Evolutionary conservation across 2,888 invertebrate genomes (phyloP), one percentile per base, ranked within the genome.

Genomic region (Bombylius major): DNA sequence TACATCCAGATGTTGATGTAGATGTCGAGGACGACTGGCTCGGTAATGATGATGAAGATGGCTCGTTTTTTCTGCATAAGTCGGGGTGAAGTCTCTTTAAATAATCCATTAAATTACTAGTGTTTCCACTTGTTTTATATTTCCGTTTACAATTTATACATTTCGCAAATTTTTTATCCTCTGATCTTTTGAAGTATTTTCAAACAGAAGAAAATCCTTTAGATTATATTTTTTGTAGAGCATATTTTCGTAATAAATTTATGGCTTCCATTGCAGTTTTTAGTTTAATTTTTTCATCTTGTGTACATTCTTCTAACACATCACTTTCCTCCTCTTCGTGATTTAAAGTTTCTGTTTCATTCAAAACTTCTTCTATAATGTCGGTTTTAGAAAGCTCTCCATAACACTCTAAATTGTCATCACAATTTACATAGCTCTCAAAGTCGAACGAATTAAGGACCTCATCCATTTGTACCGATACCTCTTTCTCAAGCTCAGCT

Each of bases 171-270:
- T n/a, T n/a, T n/a, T n/a, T n/a, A n/a, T n/a, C n/a, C n/a, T n/a
- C n/a, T 42, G 51, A 51, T 45, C 42, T 51, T 51, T 51, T 51
- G 45, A 51, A 51, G 42, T 51, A 51, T n/a, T 51, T 51, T 39
- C 51, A 51, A 5, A 51, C 51, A 23, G 31, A 31, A 23, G 51
- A 51, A 32, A 51, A 23, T 42, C 45, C 39, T n/a, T 23, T 51
- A 39, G 34, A 39, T 32, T 12, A 36, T 51, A 39, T 5, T 51
- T 31, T 42, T 51, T 51, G n/a, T n/a, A n/a, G n/a, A n/a, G n/a
- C n/a, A n/a, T n/a, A n/a, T n/a, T n/a, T n/a, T n/a, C n/a, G n/a
- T n/a, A n/a, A n/a, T n/a, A n/a, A n/a, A n/a, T n/a, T n/a, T n/a
- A n/a, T n/a, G n/a, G n/a, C n/a, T n/a, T n/a, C n/a, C n/a, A n/a